Percentiles rank a stretch among this genome's conserved stretches.
phyloP scores from a whole-genome alignment of 2,113 vertebrate species.

The Oreochromis spilurus region DNA sequence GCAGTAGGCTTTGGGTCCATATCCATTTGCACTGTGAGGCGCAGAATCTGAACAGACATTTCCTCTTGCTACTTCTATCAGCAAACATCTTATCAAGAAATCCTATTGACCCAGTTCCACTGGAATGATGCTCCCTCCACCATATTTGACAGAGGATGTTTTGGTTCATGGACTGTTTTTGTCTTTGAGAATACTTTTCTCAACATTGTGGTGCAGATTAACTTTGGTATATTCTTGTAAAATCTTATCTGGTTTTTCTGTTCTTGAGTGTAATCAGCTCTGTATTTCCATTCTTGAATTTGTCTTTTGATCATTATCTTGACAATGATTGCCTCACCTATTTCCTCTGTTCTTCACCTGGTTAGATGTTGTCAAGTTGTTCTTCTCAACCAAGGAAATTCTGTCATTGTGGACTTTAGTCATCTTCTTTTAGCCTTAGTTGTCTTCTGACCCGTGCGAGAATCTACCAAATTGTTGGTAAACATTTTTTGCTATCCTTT shows the following conservation, averaged over 20 bases:
- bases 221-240: background rate
- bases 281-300: background rate
- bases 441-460: background rate
- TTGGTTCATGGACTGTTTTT: background rate
- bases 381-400: background rate
- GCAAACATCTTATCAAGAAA: background rate
- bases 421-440: background rate
- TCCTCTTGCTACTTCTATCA: background rate
- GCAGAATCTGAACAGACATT: background rate
- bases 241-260: background rate
- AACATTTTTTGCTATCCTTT: background rate
- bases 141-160: background rate
- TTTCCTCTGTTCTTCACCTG: background rate
- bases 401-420: background rate
- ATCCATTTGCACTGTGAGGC: background rate
- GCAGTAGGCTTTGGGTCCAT: background rate
- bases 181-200: background rate
- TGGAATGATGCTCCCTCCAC: background rate
- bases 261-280: background rate
- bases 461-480: background rate
- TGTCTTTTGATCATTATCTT: background rate
- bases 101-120: background rate
- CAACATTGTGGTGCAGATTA: background rate
- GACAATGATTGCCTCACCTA: background rate
- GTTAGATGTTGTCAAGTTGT: background rate